Evolutionary conservation across 2,888 invertebrate species (phyloP), one percentile per base, ranked within the genome.

Genomic region (Parthenolecanium corni): DNA sequence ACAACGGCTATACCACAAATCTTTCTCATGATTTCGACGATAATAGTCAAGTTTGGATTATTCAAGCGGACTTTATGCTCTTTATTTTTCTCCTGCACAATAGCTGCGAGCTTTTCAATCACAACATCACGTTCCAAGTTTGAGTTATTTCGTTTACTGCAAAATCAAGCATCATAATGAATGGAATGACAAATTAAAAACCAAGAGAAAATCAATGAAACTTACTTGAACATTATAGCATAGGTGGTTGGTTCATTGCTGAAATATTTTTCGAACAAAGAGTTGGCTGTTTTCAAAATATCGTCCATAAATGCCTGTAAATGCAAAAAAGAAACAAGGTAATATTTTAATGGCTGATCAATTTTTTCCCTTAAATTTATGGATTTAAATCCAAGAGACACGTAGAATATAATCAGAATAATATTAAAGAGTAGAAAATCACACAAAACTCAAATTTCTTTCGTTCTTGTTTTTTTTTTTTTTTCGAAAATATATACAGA

Each of bases 11-110:
- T 71, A 67, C 90, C 83, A 69, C 89, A 90, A 69, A 85, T 79
- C 23, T 82, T 83, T 70, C 85, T 84, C 52, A 94, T 80, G 47
- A 93, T 77, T 77, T 95, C 93, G 31, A 93, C 82, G 66, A 91
- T 77, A 54, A 95, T 79, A 4, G 88, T 84, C 40, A 86, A 74
- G 65, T 86, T 80, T 11, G 93, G 85, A 71, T 80, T 79, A 70
- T 84, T 85, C 66, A 92, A 76, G 75, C 91, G 83, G 1, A 87
- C 89, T 72, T 82, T 84, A 72, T 90, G 88, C 36, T 79, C 78
- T 1, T 79, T 73, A 73, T 87, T 85, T 69, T 83, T 82, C 47
- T 80, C 74, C 2, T 78, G 75, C 51, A 93, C 82, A 68, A 86
- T 74, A 16, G 82, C 81, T 0, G 89, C 90, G 24, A 93, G 72